Evolutionary conservation across 2,888 invertebrate genomes (phyloP), one percentile per base, ranked within the genome.

Genomic region (Aromia moschata): DNA sequence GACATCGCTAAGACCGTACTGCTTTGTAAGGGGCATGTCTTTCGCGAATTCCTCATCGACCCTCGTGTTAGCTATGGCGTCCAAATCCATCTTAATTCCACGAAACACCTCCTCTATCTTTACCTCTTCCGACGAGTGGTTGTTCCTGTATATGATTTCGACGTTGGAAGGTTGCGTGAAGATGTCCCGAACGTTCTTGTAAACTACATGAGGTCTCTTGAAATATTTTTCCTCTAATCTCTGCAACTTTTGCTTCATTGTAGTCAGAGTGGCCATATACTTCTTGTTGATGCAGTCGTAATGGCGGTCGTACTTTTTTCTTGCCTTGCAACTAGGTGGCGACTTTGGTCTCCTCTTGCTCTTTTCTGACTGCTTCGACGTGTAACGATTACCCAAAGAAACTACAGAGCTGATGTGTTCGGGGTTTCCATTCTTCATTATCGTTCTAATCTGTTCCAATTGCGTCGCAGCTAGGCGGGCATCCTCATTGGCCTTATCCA

Each of bases 171-270:
- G 58, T 37, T 64, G 60, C 0, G 61, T 62, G 31, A 54, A 61
- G 12, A 53, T 59, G 25, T 67, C 64, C 10, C 59, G 64, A 45
- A 71, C 63, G 33, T 46, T 63, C 60, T 66, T 70, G 38, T 64
- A 72, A 1, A 54, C 15, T 16, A 65, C 60, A 57, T 58, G 62
- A 0, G 67, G 67, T 25, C 60, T 62, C 14, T 49, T 64, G 9
- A 62, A 67, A 43, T 68, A 70, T 56, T 76, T 75, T 7, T 74
- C 67, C 49, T 75, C 75, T 60, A 77, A 17, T 1, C 40, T 70
- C 43, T 72, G 66, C 14, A 77, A 62, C 20, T 71, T 69, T 14
- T 69, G 56, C 41, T 74, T 70, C 45, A 77, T 62, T 2, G 63
- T 60, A 12, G 68, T 67, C 20, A 77, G 49, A 12, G 73, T 74